phyloP scores from a whole-genome alignment of 1,140 invertebrate species.

The Paramacrobiotus metropolitanus region DNA sequence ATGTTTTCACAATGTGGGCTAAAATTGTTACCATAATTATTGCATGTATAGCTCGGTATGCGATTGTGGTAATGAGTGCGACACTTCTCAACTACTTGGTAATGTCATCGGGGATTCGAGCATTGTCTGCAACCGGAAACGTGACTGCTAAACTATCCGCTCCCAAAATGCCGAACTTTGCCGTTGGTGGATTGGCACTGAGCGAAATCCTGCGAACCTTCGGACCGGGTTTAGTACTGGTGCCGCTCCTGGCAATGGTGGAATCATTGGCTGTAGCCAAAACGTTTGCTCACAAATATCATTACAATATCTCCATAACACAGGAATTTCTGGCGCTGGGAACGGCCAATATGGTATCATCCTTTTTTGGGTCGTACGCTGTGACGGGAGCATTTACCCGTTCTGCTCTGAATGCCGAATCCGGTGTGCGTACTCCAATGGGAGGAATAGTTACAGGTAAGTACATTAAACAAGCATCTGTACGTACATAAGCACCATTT shows the following conservation, averaged over 20 bases:
- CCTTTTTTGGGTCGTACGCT: slow-evolving; percentile 47
- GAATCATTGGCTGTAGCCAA: slow-evolving; percentile 57
- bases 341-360: slow-evolving; percentile 42
- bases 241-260: slow-evolving; percentile 46
- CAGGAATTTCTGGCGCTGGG: slow-evolving; percentile 49
- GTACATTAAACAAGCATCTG: no score
- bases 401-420: slow-evolving; percentile 47
- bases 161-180: neutral
- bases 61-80: neutral
- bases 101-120: neutral
- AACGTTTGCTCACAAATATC: slow-evolving; percentile 31
- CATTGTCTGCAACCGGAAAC: neutral
- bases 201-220: slow-evolving; percentile 36
- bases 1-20: neutral
- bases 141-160: neutral
- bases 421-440: slow-evolving; percentile 45
- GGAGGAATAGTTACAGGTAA: slow-evolving; percentile 39
- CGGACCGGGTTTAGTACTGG: slow-evolving; percentile 46
- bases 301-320: neutral
- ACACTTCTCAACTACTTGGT: neutral
- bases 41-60: neutral
- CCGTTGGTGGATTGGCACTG: neutral
- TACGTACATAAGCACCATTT: no score
- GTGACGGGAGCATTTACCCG: slow-evolving; percentile 51
- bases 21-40: neutral